Evolutionary conservation across 1,140 invertebrate species (phyloP).

Genomic region (Adoxophyes honmai): DNA sequence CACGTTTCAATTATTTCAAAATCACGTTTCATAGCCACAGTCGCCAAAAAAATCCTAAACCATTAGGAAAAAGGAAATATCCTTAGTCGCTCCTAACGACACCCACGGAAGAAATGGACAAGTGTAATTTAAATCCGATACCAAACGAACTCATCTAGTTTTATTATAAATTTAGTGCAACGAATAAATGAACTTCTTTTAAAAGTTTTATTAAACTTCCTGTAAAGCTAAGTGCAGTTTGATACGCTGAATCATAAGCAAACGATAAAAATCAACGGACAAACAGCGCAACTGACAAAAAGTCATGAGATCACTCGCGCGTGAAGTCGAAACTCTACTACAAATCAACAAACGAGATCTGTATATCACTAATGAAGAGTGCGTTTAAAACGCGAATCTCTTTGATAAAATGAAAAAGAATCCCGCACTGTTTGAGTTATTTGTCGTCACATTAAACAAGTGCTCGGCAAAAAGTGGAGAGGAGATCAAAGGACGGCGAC

Average conservation of each 20-base stretch:
- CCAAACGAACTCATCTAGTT: too few relatives aligned
- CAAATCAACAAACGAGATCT: conserved; percentile 19
- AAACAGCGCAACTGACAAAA: not conserved
- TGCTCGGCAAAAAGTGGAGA: conserved; percentile 62
- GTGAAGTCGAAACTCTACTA: conserved; percentile 32
- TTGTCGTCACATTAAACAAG: conserved; percentile 72
- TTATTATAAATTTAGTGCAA: too few relatives aligned
- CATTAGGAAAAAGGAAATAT: too few relatives aligned
- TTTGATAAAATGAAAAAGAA: conserved; percentile 62
- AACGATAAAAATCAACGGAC: not conserved
- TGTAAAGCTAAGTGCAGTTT: too few relatives aligned
- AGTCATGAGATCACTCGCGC: not conserved
- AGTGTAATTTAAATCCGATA: too few relatives aligned
- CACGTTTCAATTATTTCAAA: too few relatives aligned
- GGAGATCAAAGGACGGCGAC: conserved; percentile 65
- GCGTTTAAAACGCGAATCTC: conserved; percentile 47
- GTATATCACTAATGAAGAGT: conserved; percentile 64
- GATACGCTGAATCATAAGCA: not conserved
- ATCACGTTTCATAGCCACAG: too few relatives aligned
- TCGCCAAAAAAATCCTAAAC: too few relatives aligned
- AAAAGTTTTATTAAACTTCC: too few relatives aligned
- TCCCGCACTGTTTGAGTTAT: conserved; percentile 63
- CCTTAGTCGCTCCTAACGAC: too few relatives aligned
- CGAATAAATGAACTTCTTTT: too few relatives aligned
- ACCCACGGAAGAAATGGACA: too few relatives aligned